Percentiles rank a stretch among this genome's conserved stretches.
phyloP scores from a whole-genome alignment of 2,888 invertebrate species.

The Gari tellinella region DNA sequence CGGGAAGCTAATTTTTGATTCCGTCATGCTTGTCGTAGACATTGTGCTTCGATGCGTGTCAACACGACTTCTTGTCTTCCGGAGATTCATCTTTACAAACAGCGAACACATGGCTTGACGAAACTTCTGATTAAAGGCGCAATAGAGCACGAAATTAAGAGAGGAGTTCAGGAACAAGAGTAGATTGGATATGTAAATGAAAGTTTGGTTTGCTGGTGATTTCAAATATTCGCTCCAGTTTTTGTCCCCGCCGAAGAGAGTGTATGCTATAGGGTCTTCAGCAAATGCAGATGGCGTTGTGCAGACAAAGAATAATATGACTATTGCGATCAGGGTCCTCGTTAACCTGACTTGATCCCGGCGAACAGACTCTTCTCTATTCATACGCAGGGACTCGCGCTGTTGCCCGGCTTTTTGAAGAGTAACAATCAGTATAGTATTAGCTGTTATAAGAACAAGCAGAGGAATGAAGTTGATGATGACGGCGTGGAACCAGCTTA shows the following conservation, averaged over 20 bases:
- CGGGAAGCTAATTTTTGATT: too few species aligned
- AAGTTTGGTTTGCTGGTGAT: conserved; percentile 55
- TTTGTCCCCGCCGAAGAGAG: conserved; percentile 61
- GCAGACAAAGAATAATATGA: conserved; percentile 75
- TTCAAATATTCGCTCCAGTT: conserved; percentile 52
- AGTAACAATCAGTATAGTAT: conserved; percentile 68
- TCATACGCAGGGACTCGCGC: conserved; percentile 60
- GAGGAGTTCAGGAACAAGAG: conserved; percentile 76
- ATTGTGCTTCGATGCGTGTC: too few species aligned
- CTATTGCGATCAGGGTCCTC: conserved; percentile 77
- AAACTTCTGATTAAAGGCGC: conserved; percentile 78
- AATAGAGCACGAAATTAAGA: conserved; percentile 81
- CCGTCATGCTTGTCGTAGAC: too few species aligned
- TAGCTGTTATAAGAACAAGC: conserved; percentile 68
- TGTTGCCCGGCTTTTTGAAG: conserved; percentile 67
- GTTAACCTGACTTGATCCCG: conserved; percentile 78
- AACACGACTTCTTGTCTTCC: too few species aligned
- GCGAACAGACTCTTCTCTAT: conserved; percentile 63
- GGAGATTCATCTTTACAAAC: too few species aligned
- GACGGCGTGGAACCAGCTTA: conserved; percentile 72
- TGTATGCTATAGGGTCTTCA: conserved; percentile 70
- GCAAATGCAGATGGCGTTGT: conserved; percentile 78
- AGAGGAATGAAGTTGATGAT: conserved; percentile 75
- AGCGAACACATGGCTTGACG: conserved; percentile 36
- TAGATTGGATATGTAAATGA: conserved; percentile 70